Base-by-base conservation (phyloP, 1,140 invertebrate species). In the Gonioctena quinquepunctata region DNA sequence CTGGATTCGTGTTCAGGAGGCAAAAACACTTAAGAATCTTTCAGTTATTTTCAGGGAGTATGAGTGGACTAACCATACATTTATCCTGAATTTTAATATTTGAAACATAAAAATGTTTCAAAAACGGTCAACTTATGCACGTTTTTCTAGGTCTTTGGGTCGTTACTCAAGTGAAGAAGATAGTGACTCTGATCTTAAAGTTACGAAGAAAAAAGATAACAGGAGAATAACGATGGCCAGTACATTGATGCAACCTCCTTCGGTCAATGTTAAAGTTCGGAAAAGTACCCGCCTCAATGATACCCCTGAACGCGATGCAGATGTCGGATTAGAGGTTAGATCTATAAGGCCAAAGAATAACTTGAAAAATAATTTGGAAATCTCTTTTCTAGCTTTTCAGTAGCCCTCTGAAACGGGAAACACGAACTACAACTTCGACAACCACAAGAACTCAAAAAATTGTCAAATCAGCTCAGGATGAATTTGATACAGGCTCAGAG, bases 91-190 rank as follows among this genome's bases (percentile, higher is more conserved):
- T n/a, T n/a, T n/a, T n/a, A n/a, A n/a, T n/a, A n/a, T n/a, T n/a
- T n/a, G n/a, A n/a, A n/a, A n/a, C n/a, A n/a, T n/a, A n/a, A n/a
- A n/a, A n/a, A n/a, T n/a, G n/a, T n/a, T n/a, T n/a, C n/a, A n/a
- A n/a, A n/a, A n/a, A n/a, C n/a, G n/a, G n/a, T n/a, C n/a, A n/a
- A n/a, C n/a, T n/a, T n/a, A n/a, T n/a, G n/a, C n/a, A n/a, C n/a
- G n/a, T n/a, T 11, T 42, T 76, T 82, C 80, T 67, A 83, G 86
- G 25, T 84, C 85, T 18, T 78, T 88, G 26, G 86, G 86, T 42
- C 83, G 84, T 66, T 88, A 87, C 73, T 89, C 88, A 0, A 88
- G 86, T 73, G 87, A 87, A 21, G 87, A 88, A 73, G 87, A 89
- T 28, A 88, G 87, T 33, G 83, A 83, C 65, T 62, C 62, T 13